Base-by-base conservation (phyloP, 1,140 invertebrate species). In the Chrysoperla carnea region DNA sequence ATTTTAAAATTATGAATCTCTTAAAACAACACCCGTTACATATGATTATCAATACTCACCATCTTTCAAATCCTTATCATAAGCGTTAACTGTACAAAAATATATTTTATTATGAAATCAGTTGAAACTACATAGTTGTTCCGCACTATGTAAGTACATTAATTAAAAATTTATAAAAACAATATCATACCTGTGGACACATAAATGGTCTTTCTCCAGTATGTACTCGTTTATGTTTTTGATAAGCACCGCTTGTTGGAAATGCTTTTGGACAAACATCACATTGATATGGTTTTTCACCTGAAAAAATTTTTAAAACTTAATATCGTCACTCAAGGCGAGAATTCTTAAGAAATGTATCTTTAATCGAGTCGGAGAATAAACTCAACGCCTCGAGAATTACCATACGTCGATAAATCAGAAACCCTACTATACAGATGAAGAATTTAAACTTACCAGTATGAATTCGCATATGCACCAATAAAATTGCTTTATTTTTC, bases 181-280 rank as follows among this genome's bases (percentile, higher is more conserved):
- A n/a, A n/a, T n/a, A n/a, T n/a, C n/a, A n/a, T 0, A 28, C 42
- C 33, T 23, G 17, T 23, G 17, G 17, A 23, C 17, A 23, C 17
- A 23, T 23, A 5, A 23, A 23, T 23, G 17, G 17, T 23, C 17
- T 23, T 58, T 87, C 81, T 44, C 84, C 83, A 2, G 83, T 86
- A 54, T 88, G 84, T 55, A 79, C 78, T 27, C 82, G 69, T 31
- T 76, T 62, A 59, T 89, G 85, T 50, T 85, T 84, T 51, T 81
- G 82, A 50, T 85, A 67, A 11, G 79, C 78, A 28, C 77, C 70
- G 48, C 70, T 68, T 2, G 78, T 77, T 6, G 76, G 70, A 58
- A 84, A 84, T 36, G 61, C 58, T 53, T 79, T 79, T 1, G 65
- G 56, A 52, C 79, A 79, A 46, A 78, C 57, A 55, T 82, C 69